phyloP scores from a whole-genome alignment of 2,888 invertebrate species.

The Deilephila elpenor region DNA sequence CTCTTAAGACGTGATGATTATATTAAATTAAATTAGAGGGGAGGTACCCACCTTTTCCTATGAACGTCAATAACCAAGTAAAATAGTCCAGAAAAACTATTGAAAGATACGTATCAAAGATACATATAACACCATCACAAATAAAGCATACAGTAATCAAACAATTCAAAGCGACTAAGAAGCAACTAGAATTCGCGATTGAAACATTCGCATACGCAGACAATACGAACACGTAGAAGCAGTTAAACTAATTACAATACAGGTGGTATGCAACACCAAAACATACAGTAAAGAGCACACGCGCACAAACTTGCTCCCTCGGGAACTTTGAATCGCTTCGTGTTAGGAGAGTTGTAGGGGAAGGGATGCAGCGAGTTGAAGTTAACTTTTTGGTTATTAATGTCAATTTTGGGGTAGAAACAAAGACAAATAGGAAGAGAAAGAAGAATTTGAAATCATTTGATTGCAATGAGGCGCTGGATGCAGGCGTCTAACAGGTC shows the following conservation, averaged over 20 bases:
- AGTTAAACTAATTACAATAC: slow-evolving; percentile 80
- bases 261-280: slow-evolving; percentile 72
- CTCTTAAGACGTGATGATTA: too few species aligned
- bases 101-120: too few species aligned
- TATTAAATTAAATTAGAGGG: too few species aligned
- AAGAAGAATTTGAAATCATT: too few species aligned
- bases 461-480: too few species aligned
- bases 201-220: neutral
- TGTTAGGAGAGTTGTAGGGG: slow-evolving; percentile 47
- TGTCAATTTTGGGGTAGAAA: too few species aligned
- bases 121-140: neutral
- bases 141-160: neutral
- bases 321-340: slow-evolving; percentile 64
- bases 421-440: too few species aligned
- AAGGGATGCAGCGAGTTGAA: slow-evolving; percentile 38
- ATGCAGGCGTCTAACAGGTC: too few species aligned
- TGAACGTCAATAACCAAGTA: too few species aligned
- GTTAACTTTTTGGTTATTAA: neutral
- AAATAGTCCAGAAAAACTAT: too few species aligned
- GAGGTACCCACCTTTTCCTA: too few species aligned
- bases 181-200: neutral
- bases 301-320: slow-evolving; percentile 66
- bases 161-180: neutral
- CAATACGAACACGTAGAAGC: slow-evolving; percentile 47
- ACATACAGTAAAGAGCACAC: slow-evolving; percentile 70